Percentiles rank a stretch among this genome's conserved stretches.
These are phyloP conservation scores for Tetranychus piercei DNA, from an alignment of 2,888 invertebrate species.

Conservation along the genomic window DNA sequence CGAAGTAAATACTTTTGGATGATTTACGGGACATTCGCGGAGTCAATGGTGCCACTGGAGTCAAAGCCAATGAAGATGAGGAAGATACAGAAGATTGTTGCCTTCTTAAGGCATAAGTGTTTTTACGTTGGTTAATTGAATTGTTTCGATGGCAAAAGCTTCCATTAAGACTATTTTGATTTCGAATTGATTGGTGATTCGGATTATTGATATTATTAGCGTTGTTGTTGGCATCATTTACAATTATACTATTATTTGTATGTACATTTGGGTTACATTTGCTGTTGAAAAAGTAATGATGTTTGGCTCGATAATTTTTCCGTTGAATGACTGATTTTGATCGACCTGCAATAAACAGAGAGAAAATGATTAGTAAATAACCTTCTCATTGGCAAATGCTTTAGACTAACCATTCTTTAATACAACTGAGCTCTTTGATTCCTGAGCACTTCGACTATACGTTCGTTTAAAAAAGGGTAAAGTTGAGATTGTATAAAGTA, in stretches of 20 bases:
- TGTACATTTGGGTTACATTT: neutral
- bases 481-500: constrained; percentile 36
- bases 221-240: neutral
- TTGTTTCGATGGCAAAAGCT: neutral
- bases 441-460: constrained; percentile 1
- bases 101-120: neutral
- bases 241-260: neutral
- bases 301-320: neutral
- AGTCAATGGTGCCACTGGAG: neutral
- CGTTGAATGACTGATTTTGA: neutral
- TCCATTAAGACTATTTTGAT: neutral
- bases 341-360: neutral
- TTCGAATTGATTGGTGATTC: neutral
- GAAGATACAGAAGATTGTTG: neutral
- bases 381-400: neutral
- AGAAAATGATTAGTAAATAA: neutral
- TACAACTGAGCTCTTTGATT: neutral
- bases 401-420: neutral
- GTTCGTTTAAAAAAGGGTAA: neutral
- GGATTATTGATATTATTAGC: neutral
- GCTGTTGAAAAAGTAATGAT: neutral
- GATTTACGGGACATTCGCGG: neutral
- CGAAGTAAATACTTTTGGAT: neutral
- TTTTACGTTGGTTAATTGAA: neutral
- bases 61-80: neutral